Percentiles rank a stretch among this genome's conserved stretches.
These are phyloP conservation scores for Drosophila auraria DNA, from an alignment of 1,140 invertebrate species.

Conservation along the genomic window DNA sequence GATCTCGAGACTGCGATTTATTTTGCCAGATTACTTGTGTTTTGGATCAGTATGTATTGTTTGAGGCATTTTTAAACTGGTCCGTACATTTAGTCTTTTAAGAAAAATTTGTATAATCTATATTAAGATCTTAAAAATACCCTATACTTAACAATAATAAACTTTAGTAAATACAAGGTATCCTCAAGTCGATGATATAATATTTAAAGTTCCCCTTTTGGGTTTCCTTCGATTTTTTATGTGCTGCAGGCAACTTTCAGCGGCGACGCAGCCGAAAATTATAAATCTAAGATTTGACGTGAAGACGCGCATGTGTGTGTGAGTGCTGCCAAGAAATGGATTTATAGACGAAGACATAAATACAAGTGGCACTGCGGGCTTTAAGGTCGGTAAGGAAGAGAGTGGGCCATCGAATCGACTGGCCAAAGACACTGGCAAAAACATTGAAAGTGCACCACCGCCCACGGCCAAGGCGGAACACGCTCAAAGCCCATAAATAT, in stretches of 20 bases:
- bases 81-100: not conserved
- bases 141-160: not conserved
- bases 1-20: no score
- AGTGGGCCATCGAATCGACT: constrained; percentile 43
- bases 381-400: constrained; percentile 24
- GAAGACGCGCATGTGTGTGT: constrained; percentile 57
- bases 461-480: constrained; percentile 71
- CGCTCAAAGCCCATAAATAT: constrained; percentile 83
- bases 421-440: constrained; percentile 67
- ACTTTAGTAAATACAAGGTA: constrained; percentile 5
- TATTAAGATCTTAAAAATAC: not conserved
- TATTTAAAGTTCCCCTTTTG: not conserved
- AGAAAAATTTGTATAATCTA: not conserved
- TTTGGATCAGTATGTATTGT: no score
- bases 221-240: constrained; percentile 37
- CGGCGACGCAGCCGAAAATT: constrained; percentile 75
- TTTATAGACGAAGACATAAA: constrained; percentile 84
- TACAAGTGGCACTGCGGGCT: constrained; percentile 68
- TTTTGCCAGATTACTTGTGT: no score
- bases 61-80: no score
- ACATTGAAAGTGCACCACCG: constrained; percentile 56
- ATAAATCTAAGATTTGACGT: constrained; percentile 83
- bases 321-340: constrained; percentile 71
- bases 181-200: not conserved
- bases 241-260: constrained; percentile 57